Conservation (phyloP, 2,888 invertebrate genomes). For the Drosophila flavopinicola region DNA sequence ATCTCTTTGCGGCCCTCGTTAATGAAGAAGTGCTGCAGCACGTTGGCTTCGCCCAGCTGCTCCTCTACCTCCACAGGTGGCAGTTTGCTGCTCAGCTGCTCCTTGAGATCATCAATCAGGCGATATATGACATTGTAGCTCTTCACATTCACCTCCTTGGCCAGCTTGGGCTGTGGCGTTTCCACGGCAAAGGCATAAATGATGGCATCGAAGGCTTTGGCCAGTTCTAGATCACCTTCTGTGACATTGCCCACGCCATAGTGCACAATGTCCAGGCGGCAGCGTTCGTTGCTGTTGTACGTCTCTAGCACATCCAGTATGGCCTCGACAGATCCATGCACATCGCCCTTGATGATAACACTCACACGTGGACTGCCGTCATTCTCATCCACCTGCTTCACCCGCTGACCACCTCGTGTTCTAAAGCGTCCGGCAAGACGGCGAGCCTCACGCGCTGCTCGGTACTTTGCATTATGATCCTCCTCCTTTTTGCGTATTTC, state of each 20-base stretch:
- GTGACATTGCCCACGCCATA: constrained; percentile 95
- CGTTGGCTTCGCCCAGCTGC: constrained; percentile 92
- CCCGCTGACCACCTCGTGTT: constrained; percentile 86
- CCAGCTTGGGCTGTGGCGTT: constrained; percentile 81
- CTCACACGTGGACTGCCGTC: constrained; percentile 86
- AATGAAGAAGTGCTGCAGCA: constrained; percentile 92
- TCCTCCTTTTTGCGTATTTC: constrained; percentile 88
- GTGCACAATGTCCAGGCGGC: constrained; percentile 93
- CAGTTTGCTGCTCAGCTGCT: constrained; percentile 89
- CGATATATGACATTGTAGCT: constrained; percentile 96
- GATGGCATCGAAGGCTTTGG: constrained; percentile 90
- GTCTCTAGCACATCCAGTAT: constrained; percentile 95
- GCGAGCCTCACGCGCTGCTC: constrained; percentile 86
- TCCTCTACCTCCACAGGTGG: constrained; percentile 91
- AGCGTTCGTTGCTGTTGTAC: constrained; percentile 90
- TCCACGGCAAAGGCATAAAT: constrained; percentile 96
- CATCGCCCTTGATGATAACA: constrained; percentile 92
- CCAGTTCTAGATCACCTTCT: constrained; percentile 93
- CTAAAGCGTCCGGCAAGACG: constrained; percentile 87
- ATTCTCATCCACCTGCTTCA: constrained; percentile 85
- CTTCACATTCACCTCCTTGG: constrained; percentile 87
- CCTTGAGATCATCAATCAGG: constrained; percentile 94
- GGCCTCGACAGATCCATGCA: constrained; percentile 98
- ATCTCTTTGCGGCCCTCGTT: constrained; percentile 91
- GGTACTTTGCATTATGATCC: constrained; percentile 88